phyloP scores from a whole-genome alignment of 2,888 invertebrate genomes.

The Acanthosepion pharaonis region DNA sequence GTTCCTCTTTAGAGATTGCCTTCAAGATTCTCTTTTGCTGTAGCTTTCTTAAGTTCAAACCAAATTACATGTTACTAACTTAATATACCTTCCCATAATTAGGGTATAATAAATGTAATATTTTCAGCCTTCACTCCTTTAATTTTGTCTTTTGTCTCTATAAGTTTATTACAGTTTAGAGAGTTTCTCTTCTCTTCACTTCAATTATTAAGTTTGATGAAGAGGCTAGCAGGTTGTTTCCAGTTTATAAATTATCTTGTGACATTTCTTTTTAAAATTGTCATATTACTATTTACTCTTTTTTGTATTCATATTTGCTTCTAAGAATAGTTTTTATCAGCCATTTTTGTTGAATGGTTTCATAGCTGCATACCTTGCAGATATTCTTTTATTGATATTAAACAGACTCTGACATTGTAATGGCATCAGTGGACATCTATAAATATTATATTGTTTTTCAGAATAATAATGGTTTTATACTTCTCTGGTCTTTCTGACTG shows the following conservation, averaged over 20 bases:
- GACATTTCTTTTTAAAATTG: not conserved
- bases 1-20: not conserved
- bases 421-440: no score
- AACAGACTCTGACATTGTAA: no score
- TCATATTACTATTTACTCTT: not conserved
- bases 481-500: no score
- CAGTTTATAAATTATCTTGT: not conserved
- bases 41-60: constrained; percentile 2
- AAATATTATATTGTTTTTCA: no score
- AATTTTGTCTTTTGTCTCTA: not conserved
- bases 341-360: no score
- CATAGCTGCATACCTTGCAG: no score
- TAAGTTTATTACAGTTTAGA: not conserved
- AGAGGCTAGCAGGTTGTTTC: not conserved
- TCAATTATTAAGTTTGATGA: not conserved
- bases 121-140: not conserved
- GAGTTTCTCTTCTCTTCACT: not conserved
- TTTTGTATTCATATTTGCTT: no score
- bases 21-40: not conserved
- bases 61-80: constrained; percentile 4
- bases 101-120: constrained; percentile 17
- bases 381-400: no score
- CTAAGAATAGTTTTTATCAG: no score
- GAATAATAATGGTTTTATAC: no score
- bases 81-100: not conserved